Percentiles rank a stretch among this genome's conserved stretches.
These are phyloP conservation scores for Molossus molossus DNA, from an alignment of 2,797 vertebrate species.

Conservation along the genomic window DNA sequence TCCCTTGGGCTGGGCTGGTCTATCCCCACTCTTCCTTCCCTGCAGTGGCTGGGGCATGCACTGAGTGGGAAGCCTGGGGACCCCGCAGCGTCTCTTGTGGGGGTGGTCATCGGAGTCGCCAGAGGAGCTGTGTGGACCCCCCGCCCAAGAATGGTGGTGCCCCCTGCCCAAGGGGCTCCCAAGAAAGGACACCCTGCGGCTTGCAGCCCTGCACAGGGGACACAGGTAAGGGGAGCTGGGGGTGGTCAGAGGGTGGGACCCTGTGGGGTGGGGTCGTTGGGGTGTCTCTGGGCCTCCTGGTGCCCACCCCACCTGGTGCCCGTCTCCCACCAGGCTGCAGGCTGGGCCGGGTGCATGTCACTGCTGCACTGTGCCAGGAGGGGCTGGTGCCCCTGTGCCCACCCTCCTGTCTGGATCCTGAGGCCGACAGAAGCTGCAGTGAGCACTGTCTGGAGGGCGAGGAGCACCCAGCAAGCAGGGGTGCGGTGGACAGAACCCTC, in stretches of 20 bases:
- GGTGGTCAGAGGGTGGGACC: not conserved
- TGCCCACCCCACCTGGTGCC: not conserved
- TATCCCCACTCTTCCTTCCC: not conserved
- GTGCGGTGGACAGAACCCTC: not conserved
- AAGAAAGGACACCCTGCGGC: constrained; percentile 93
- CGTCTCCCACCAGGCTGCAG: constrained; percentile 89
- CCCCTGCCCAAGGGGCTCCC: constrained; percentile 91
- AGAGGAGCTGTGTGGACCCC: constrained; percentile 92
- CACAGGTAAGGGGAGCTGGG: constrained; percentile 74
- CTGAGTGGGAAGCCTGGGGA: constrained; percentile 93
- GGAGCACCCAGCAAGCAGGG: not conserved
- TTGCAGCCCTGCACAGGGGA: constrained; percentile 90
- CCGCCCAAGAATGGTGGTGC: constrained; percentile 94
- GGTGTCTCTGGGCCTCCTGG: not conserved
- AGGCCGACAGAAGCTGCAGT: constrained; percentile 89
- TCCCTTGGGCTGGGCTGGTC: not conserved
- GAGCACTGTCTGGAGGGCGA: constrained; percentile 91
- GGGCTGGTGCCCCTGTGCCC: constrained; percentile 90
- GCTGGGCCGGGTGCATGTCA: constrained; percentile 90
- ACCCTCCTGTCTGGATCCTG: constrained; percentile 91
- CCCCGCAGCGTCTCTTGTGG: constrained; percentile 92
- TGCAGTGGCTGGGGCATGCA: constrained; percentile 93
- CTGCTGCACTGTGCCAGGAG: constrained; percentile 89
- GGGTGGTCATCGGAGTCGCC: constrained; percentile 91
- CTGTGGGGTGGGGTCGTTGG: accelerated